Conservation (phyloP, 2,113 vertebrate genomes). For the Pangasianodon gigas region DNA sequence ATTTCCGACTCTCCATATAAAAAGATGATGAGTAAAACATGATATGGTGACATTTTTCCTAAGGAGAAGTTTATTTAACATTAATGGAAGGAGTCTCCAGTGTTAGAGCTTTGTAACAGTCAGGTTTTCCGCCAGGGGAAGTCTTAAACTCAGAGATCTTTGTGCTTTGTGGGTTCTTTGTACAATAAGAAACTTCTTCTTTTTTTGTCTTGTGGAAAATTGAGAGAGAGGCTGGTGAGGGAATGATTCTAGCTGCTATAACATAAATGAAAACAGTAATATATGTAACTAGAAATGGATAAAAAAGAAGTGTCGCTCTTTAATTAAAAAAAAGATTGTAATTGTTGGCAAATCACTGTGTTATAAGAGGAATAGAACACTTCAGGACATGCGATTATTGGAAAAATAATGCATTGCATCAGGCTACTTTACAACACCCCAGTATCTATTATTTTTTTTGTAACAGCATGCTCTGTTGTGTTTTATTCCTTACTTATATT, state of each 20-base stretch:
- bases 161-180: background rate
- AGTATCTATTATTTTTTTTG: background rate
- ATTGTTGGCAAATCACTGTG: background rate
- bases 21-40: background rate
- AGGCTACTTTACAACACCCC: background rate
- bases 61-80: background rate
- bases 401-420: slow-evolving; percentile 4
- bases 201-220: background rate
- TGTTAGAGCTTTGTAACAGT: background rate
- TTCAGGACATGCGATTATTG: background rate
- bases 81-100: slow-evolving; percentile 3
- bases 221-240: background rate
- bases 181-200: background rate
- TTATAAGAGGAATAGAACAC: background rate
- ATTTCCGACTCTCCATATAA: background rate
- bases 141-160: no score
- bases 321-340: background rate
- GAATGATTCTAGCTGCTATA: background rate
- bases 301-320: background rate
- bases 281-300: background rate
- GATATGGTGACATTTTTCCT: background rate
- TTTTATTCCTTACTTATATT: background rate
- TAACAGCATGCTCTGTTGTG: background rate
- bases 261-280: background rate
- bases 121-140: background rate